phyloP scores from a whole-genome alignment of 2,888 invertebrate genomes.

The Macropis europaea region DNA sequence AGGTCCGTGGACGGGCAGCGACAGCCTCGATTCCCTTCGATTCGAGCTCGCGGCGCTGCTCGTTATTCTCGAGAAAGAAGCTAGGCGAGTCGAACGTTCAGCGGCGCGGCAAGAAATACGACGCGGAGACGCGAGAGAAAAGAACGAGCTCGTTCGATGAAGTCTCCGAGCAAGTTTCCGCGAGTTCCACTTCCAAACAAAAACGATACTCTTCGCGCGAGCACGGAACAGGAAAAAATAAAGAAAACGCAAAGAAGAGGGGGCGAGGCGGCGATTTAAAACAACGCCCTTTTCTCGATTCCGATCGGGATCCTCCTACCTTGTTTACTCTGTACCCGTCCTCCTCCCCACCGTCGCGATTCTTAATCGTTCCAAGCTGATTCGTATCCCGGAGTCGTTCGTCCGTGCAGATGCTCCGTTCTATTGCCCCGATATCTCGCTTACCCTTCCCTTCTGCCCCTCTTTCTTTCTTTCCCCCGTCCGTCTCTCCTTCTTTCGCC shows the following conservation, averaged over 20 bases:
- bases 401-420: conserved; percentile 50
- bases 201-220: background rate
- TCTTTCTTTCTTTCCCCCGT: background rate
- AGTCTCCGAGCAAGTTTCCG: background rate
- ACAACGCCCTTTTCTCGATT: conserved; percentile 24
- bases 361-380: conserved; percentile 55
- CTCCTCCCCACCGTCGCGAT: conserved; percentile 22
- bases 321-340: background rate
- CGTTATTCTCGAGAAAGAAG: background rate
- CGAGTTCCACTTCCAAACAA: background rate
- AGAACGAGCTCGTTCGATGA: background rate
- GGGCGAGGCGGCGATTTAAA: conserved; percentile 13
- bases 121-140: background rate
- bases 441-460: background rate
- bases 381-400: conserved; percentile 51
- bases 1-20: too few relatives aligned
- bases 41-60: background rate
- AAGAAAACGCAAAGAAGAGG: background rate
- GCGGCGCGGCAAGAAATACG: background rate
- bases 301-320: conserved; percentile 32
- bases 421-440: conserved; percentile 42
- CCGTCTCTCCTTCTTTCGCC: background rate
- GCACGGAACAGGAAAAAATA: background rate
- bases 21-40: background rate
- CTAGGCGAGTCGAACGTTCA: too few relatives aligned